Evolutionary conservation across 2,888 invertebrate species (phyloP), one percentile per base, ranked within the genome.

Genomic region (Drosophila kambysellisi): DNA sequence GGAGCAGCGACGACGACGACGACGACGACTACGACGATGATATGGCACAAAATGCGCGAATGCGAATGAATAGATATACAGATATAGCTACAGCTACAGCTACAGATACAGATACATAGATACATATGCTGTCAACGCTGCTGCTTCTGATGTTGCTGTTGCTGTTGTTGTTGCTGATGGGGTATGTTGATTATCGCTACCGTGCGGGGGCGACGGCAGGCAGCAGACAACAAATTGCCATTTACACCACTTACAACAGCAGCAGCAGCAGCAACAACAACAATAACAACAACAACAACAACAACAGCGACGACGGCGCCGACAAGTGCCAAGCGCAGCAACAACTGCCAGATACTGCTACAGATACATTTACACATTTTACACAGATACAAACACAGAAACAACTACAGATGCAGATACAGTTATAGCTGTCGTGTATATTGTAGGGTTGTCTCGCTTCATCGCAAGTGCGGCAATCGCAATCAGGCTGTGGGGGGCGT

Each of bases 221-320:
- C 76, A 70, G 53, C 82, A 67, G 73, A 82, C 82, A 89, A 82
- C 83, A 91, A 87, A 91, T 88, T 87, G 90, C 87, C 88, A 91
- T 90, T 86, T 90, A 86, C 90, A 86, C 86, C 91, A 87, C 87
- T 87, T 89, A 82, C 89, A 80, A 73, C 79, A 63, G 76, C 81
- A 74, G 61, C 68, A 63, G 68, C 71, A 62, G 50, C 63, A 73
- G 33, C 61, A 65, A 20, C 62, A 50, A 46, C 62, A 60, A 15
- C 51, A 60, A n/a, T n/a, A n/a, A 25, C 59, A 72, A 33, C 54
- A 70, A 32, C 68, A 61, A 32, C 56, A 50, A 43, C 43, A 63
- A 29, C 67, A 20, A 25, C 70, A 25, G 15, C 79, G n/a, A 41
- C 70, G 67, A 52, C 64, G 52, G 61, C 72, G 63, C 70, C 41